Conservation (phyloP, 2,797 vertebrate genomes). For the Lutjanus campechanus region DNA sequence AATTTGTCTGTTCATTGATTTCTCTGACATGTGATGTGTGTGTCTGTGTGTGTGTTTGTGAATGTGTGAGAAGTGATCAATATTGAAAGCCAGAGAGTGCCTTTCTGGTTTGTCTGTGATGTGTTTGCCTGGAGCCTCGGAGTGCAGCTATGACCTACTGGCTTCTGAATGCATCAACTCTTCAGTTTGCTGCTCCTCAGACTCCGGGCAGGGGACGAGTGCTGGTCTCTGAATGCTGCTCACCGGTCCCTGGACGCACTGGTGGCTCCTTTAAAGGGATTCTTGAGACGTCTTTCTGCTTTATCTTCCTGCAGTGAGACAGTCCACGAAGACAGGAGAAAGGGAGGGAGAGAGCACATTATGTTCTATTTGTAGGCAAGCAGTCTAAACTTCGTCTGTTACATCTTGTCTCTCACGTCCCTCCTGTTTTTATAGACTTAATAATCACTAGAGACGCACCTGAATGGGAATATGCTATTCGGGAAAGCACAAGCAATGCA, state of each 20-base stretch:
- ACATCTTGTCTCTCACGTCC: neutral
- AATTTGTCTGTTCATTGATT: slow-evolving; percentile 80
- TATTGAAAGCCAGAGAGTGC: slow-evolving; percentile 80
- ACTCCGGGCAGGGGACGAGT: slow-evolving; percentile 59
- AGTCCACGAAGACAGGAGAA: slow-evolving; percentile 13
- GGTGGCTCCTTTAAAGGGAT: slow-evolving; percentile 70
- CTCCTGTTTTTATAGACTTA: slow-evolving; percentile 1
- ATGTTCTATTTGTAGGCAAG: slow-evolving; percentile 38
- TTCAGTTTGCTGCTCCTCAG: slow-evolving; percentile 61
- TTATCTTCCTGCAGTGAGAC: slow-evolving; percentile 50
- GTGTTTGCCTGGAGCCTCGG: slow-evolving; percentile 74
- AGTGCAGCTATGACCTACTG: slow-evolving; percentile 71
- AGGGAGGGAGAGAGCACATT: slow-evolving; percentile 22
- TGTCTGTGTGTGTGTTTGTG: slow-evolving; percentile 46
- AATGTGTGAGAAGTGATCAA: slow-evolving; percentile 77
- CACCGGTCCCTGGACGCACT: slow-evolving; percentile 46
- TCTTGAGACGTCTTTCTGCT: slow-evolving; percentile 45
- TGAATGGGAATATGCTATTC: too few species aligned
- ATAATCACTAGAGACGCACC: neutral
- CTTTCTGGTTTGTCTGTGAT: slow-evolving; percentile 77
- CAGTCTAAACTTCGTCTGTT: slow-evolving; percentile 33
- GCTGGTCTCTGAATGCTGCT: slow-evolving; percentile 61
- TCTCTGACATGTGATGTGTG: slow-evolving; percentile 71
- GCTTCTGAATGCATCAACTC: slow-evolving; percentile 64
- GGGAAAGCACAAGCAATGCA: too few species aligned